Evolutionary conservation across 2,888 invertebrate genomes (phyloP), one percentile per base, ranked within the genome.

Genomic region (Caenorhabditis plicata): DNA sequence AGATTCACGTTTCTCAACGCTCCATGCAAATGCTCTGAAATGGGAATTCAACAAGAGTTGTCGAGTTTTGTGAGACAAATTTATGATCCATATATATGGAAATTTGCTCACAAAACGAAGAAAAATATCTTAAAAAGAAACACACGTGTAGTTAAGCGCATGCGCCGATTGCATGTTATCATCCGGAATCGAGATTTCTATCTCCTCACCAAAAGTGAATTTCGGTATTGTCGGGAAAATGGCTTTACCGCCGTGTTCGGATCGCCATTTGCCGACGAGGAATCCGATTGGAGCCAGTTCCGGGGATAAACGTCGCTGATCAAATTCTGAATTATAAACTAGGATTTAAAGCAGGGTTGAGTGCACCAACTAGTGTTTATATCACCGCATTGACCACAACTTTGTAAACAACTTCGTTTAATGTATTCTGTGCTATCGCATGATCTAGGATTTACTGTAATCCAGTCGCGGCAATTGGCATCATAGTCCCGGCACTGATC

Each of bases 191-290:
- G 67, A 69, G 48, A 81, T 75, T 40, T 76, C 72, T 35, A 81
- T 65, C 54, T 81, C 72, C 50, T 81, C 81, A 22, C 81, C 81
- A 39, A 79, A 81, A 13, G 78, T 81, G 58, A 80, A 80, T 49
- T 78, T 78, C 4, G 80, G 80, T 35, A 80, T 80, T 7, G 80
- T 77, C 9, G 79, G 78, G 58, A 79, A 79, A 17, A 70, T 55
- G 11, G 72, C 73, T 48, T 78, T 77, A 49, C 78, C 78, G 22
- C 73, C 72, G 48, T 81, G 80, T 49, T 81, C 81, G 4, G 75
- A 75, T n/a, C 81, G 56, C 81, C 81, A 81, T 44, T 70, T 73
- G 23, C 81, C 81, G 11, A 81, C 67, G n/a, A 80, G 61, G 47
- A 69, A 80, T 2, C 71, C 67, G 36, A 80, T 49, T 7, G 75